Base-by-base conservation (phyloP, 2,888 invertebrate species). In the Halictus ligatus region DNA sequence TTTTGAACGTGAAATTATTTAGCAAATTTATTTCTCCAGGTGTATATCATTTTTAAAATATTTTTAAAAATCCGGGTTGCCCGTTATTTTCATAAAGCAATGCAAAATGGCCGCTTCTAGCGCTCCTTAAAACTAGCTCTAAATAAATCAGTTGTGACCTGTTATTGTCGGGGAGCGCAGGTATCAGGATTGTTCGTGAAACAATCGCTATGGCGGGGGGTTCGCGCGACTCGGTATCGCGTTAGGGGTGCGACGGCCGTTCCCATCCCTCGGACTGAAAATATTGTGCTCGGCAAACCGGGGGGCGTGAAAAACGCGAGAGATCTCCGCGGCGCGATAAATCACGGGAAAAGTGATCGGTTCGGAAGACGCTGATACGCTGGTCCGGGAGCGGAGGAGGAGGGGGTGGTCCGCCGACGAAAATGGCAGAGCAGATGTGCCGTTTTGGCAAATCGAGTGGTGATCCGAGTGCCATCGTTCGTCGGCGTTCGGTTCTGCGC, bases 391-490 rank as follows among this genome's bases (percentile, higher is more conserved):
- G 35, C 5, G 35, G 35, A 4, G 35, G 35, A 5, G 5, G 35
- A 4, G 35, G 5, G 76, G 54, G 6, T 25, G 72, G 25, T 76
- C 71, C 58, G 50, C 50, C 76, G 67, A 77, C 77, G 84, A 80
- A 83, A 88, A 83, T 79, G 77, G 80, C 72, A 80, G 82, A 80
- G 73, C 89, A 88, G 84, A 84, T 85, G 85, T 82, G 88, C 79
- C 86, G 86, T 88, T 89, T 88, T 89, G 88, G 88, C 89, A 86
- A 88, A 89, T 89, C 89, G 86, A 69, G 79, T 25, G 75, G 69
- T n/a, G 88, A 86, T 87, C 85, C 75, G 72, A 69, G 35, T 43
- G 48, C 78, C 77, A 60, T 83, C 29, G 43, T 75, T 78, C 80
- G 74, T 46, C 40, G 69, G 21, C 46, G 35, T 1, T 58, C 35